These are phyloP conservation scores for Malthinus seriepunctatus DNA, from an alignment of 2,888 invertebrate genomes.

Conservation along the genomic window DNA sequence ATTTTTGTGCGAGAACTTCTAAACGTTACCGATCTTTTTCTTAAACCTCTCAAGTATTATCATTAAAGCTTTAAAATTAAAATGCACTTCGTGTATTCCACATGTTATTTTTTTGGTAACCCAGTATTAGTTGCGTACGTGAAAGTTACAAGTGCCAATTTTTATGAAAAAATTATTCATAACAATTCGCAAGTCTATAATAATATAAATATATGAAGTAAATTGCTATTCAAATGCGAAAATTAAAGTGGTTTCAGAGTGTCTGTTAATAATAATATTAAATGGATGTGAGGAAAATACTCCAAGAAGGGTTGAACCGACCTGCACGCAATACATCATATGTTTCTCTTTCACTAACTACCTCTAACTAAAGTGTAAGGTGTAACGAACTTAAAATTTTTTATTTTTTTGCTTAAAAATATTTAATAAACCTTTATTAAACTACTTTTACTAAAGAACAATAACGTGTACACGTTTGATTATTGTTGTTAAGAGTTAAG, in stretches of 20 bases:
- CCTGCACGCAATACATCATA: conserved; percentile 22
- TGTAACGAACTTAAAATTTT: not conserved
- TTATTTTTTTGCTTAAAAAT: conserved; percentile 8
- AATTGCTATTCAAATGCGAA: conserved; percentile 35
- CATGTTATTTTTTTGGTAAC: conserved; percentile 8
- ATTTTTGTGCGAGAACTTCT: conserved; percentile 12
- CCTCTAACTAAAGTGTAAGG: not conserved
- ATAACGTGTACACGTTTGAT: not conserved
- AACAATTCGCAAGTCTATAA: conserved; percentile 21
- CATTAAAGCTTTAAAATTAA: conserved; percentile 9
- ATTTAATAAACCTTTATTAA: conserved; percentile 1
- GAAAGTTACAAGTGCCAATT: conserved; percentile 14
- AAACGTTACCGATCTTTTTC: conserved; percentile 14
- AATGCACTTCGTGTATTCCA: conserved; percentile 12
- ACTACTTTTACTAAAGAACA: conserved; percentile 6
- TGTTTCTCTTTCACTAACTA: conserved; percentile 4
- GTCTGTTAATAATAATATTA: conserved; percentile 36
- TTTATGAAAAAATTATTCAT: conserved; percentile 10
- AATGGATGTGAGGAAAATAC: conserved; percentile 34
- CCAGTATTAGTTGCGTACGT: conserved; percentile 14
- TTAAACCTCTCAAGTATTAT: conserved; percentile 12
- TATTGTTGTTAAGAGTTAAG: not conserved
- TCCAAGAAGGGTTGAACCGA: conserved; percentile 20
- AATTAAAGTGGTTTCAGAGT: conserved; percentile 34
- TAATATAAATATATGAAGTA: conserved; percentile 30